These are phyloP conservation scores for Drosophila busckii DNA, from an alignment of 1,140 invertebrate genomes.

Conservation along the genomic window DNA sequence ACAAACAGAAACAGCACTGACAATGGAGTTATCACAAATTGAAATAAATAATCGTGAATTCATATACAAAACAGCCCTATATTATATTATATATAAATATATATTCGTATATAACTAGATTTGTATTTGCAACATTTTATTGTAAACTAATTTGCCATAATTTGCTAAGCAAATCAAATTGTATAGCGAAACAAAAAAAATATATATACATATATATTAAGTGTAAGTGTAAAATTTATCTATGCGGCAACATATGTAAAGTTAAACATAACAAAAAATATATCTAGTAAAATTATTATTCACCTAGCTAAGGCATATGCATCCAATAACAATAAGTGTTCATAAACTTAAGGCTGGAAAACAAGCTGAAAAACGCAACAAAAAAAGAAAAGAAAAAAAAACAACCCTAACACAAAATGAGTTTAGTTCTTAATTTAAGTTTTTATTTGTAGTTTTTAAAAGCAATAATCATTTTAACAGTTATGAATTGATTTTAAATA, in stretches of 20 bases:
- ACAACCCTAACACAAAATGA: constrained; percentile 18
- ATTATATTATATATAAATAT: constrained; percentile 9
- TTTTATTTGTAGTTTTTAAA: constrained; percentile 60
- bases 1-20: constrained; percentile 21
- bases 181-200: constrained; percentile 22
- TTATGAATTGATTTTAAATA: constrained; percentile 61
- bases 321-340: constrained; percentile 57
- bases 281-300: constrained; percentile 44
- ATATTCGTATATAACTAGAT: constrained; percentile 12
- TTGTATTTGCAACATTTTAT: constrained; percentile 38
- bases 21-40: constrained; percentile 36
- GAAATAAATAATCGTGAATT: constrained; percentile 24
- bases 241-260: constrained; percentile 40
- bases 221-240: constrained; percentile 51
- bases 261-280: constrained; percentile 30
- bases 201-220: constrained; percentile 4
- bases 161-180: constrained; percentile 71
- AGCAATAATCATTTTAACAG: constrained; percentile 63
- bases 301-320: constrained; percentile 26
- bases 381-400: constrained; percentile 31
- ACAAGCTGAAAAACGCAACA: constrained; percentile 39
- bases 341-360: constrained; percentile 54
- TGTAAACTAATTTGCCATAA: constrained; percentile 74
- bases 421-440: constrained; percentile 44
- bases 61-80: constrained; percentile 21